phyloP scores from a whole-genome alignment of 2,113 vertebrate species.

The Actenoides hombroni region DNA sequence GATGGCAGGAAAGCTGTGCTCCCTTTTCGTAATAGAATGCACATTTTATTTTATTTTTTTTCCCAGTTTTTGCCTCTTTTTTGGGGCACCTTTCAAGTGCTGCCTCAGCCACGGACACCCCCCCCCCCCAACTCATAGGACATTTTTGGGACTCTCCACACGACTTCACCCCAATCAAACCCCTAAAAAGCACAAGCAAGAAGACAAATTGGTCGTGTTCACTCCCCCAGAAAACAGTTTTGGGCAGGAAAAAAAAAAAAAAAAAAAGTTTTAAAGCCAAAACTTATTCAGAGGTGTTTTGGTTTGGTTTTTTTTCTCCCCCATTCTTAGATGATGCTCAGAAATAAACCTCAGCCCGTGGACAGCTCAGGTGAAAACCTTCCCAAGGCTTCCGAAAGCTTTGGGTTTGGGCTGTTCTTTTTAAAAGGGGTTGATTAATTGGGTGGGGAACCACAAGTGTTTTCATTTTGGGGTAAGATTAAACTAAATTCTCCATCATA shows the following conservation, averaged over 20 bases:
- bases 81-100: neutral
- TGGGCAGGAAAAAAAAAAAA: rapidly evolving
- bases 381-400: neutral
- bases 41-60: neutral
- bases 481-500: neutral
- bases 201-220: neutral
- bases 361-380: neutral
- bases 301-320: rapidly evolving
- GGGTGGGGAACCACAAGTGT: neutral
- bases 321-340: neutral
- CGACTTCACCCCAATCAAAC: neutral
- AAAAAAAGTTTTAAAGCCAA: neutral
- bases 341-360: neutral
- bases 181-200: neutral
- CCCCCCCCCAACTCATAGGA: neutral
- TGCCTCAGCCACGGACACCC: neutral
- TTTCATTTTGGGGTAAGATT: neutral
- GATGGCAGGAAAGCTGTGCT: neutral
- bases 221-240: neutral
- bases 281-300: neutral
- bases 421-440: neutral
- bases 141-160: neutral
- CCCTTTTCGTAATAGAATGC: rapidly evolving
- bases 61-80: neutral
- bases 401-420: neutral